Evolutionary conservation across 2,888 invertebrate species (phyloP).

Genomic region (Pseudococcus longispinus): DNA sequence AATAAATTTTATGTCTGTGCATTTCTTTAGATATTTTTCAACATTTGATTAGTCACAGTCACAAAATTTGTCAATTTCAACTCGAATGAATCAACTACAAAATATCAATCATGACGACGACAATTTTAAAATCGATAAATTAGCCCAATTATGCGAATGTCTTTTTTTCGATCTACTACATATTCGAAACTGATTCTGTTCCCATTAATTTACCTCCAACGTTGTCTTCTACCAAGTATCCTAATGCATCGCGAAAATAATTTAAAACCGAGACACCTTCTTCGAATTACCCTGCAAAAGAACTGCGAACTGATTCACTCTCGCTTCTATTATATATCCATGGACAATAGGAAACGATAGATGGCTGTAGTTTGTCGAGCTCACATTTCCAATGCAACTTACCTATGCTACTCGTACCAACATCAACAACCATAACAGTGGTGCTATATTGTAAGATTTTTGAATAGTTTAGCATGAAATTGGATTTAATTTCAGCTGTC

Average conservation of each 20-base stretch:
- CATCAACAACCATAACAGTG: background rate
- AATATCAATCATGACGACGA: no score
- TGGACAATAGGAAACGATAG: background rate
- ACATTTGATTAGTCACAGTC: no score
- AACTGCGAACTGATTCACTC: background rate
- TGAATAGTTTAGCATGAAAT: conserved; percentile 43
- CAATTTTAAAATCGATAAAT: no score
- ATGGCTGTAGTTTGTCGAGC: background rate
- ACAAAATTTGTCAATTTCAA: no score
- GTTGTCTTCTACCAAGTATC: background rate
- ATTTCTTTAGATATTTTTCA: no score
- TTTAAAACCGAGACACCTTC: background rate
- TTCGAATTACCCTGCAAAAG: background rate
- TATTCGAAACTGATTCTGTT: no score
- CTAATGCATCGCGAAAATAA: background rate
- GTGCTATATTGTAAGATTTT: background rate
- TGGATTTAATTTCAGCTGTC: conserved; percentile 46
- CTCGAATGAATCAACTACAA: no score
- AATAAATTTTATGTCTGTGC: no score
- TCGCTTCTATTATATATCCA: background rate
- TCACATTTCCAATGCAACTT: background rate
- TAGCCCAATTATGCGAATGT: no score
- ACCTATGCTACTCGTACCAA: background rate
- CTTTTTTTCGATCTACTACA: no score
- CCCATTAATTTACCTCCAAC: background rate